Conservation (phyloP, 2,888 invertebrate genomes). For the Agriopis marginaria region DNA sequence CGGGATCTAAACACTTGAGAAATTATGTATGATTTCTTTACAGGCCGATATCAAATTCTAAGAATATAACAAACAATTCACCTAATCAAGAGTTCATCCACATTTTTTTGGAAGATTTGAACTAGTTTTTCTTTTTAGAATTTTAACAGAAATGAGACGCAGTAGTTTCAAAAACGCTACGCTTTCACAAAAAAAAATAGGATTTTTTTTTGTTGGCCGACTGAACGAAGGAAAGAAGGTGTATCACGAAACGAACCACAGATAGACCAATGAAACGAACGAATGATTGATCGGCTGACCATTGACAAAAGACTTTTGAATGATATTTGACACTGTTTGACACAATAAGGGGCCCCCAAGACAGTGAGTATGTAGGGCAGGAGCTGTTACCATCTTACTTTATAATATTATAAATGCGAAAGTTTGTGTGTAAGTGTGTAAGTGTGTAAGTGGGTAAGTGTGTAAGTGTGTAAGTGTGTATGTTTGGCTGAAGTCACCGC, state of each 20-base stretch:
- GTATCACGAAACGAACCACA: constrained; percentile 4
- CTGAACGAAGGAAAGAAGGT: constrained; percentile 12
- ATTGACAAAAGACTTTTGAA: constrained; percentile 12
- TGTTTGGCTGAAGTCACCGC: too few relatives aligned
- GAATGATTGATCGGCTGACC: background rate
- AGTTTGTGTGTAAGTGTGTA: too few relatives aligned
- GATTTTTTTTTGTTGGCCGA: constrained; percentile 53
- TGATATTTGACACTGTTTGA: background rate
- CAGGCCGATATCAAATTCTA: constrained; percentile 49
- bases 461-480: too few relatives aligned
- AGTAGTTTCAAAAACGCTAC: constrained; percentile 73
- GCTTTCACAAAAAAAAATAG: constrained; percentile 79
- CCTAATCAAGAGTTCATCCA: constrained; percentile 84
- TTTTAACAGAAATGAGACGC: constrained; percentile 71
- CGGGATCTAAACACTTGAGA: constrained; percentile 71
- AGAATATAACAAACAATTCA: constrained; percentile 62
- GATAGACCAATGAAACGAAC: background rate
- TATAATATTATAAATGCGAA: too few relatives aligned
- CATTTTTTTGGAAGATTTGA: constrained; percentile 69
- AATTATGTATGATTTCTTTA: constrained; percentile 61
- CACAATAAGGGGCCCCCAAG: background rate
- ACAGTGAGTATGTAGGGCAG: too few relatives aligned
- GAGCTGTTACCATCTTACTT: too few relatives aligned
- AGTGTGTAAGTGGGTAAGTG: too few relatives aligned
- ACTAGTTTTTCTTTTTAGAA: constrained; percentile 55